Evolutionary conservation across 2,888 invertebrate genomes (phyloP), one percentile per base, ranked within the genome.

Genomic region (Lithophane semibrunnea): DNA sequence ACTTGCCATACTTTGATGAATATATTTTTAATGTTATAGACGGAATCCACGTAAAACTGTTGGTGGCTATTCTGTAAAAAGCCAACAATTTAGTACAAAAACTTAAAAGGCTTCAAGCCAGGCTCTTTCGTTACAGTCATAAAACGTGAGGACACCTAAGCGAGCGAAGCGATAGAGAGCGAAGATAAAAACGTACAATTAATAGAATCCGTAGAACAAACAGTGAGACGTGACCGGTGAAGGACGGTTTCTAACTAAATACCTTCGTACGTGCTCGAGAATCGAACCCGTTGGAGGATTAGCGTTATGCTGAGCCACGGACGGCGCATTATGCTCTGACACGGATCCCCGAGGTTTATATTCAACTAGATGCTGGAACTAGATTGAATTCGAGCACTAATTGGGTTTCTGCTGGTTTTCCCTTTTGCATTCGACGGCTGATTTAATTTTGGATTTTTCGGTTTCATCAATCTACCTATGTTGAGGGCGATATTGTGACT

Each of bases 221-320:
- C 91, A 90, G 73, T 75, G 70, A 77, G 86, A 91, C 91, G 91
- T 91, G 91, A 87, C 88, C 79, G 73, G 58, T 83, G 80, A 88
- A 85, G 86, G 82, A 82, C 77, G 80, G 75, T 80, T 84, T 86
- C 82, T 84, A 86, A 88, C 87, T 90, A 89, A 89, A 87, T 84
- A 85, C 82, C 77, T 77, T 63, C 73, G 90, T 90, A 93, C 93
- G 93, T 92, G 91, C 88, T 84, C 75, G 87, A 79, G 90, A 88
- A 86, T 89, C 90, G 89, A 91, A 90, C 89, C 88, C 77, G 84
- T 69, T 79, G 84, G 79, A 78, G 92, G 94, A 93, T 93, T 93
- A 92, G 87, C 88, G 89, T 91, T 92, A 93, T 93, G 93, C 91
- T 80, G 60, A 80, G 77, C 91, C 92, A 92, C 92, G 93, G 89